phyloP scores from a whole-genome alignment of 2,113 vertebrate genomes.

The Pteronura brasiliensis region DNA sequence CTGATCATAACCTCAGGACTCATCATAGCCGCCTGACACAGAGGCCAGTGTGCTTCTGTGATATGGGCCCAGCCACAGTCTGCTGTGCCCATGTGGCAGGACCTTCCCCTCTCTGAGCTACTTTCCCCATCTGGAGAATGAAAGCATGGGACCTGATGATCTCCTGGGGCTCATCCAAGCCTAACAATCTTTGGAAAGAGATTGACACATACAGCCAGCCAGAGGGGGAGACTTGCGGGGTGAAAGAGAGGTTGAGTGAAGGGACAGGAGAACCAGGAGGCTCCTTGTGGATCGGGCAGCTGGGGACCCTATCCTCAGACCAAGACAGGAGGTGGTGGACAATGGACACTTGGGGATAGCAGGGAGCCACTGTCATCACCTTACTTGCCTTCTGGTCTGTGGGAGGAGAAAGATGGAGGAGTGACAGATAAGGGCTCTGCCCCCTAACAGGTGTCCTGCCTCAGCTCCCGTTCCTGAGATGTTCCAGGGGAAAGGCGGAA shows the following conservation, averaged over 20 bases:
- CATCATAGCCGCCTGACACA: background rate
- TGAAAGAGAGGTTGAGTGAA: background rate
- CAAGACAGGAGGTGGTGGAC: background rate
- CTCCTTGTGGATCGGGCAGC: background rate
- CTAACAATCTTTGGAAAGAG: background rate
- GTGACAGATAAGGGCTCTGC: background rate
- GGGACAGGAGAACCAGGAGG: background rate
- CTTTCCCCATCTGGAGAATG: background rate
- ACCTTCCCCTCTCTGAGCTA: background rate
- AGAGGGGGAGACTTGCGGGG: background rate
- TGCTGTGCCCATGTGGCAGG: background rate
- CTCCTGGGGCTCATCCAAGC: background rate
- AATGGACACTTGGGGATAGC: background rate
- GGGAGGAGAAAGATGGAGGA: background rate
- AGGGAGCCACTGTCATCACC: background rate
- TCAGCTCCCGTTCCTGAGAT: background rate
- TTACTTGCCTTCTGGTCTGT: slow-evolving; percentile 22
- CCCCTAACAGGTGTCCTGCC: background rate
- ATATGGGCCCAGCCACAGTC: background rate
- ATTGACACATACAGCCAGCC: background rate
- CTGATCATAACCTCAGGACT: background rate
- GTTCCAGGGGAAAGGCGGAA: background rate
- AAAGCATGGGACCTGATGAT: background rate
- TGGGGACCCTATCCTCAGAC: background rate
- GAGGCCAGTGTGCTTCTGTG: background rate